Percentiles rank a stretch among this genome's conserved stretches.
Evolutionary conservation across 2,888 invertebrate species (phyloP).

Genomic region (Helicoverpa assulta): DNA sequence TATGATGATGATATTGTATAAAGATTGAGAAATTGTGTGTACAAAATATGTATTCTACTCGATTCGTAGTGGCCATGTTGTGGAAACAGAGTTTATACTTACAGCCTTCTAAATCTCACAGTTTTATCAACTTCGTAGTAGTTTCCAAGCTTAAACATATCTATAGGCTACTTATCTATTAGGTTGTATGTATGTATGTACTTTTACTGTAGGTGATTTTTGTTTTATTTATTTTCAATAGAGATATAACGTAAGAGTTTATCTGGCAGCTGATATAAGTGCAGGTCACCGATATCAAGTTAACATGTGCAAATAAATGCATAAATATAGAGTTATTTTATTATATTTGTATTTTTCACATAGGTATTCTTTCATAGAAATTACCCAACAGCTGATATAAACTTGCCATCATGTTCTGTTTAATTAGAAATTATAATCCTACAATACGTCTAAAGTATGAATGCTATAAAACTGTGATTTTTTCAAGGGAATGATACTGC

Average conservation of each 20-base stretch:
- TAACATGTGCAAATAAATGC: conserved; percentile 20
- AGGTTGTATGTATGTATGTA: conserved; percentile 10
- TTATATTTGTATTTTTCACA: conserved; percentile 3
- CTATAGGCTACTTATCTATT: conserved; percentile 32
- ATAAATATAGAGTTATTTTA: conserved; percentile 14
- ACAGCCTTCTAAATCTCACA: conserved; percentile 55
- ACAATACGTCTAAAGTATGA: background rate
- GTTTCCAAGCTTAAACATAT: conserved; percentile 35
- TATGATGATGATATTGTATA: conserved; percentile 39
- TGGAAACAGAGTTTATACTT: conserved; percentile 18
- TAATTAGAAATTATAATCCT: background rate
- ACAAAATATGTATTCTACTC: conserved; percentile 60
- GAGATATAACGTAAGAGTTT: conserved; percentile 29
- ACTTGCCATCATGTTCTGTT: background rate
- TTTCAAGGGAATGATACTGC: conserved; percentile 32
- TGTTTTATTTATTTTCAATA: conserved; percentile 34
- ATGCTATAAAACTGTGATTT: conserved; percentile 59
- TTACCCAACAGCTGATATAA: background rate
- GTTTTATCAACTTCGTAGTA: conserved; percentile 41
- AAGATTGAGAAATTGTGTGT: conserved; percentile 49
- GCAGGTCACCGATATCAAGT: conserved; percentile 46
- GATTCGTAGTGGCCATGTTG: conserved; percentile 38
- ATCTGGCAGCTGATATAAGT: conserved; percentile 38
- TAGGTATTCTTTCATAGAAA: conserved; percentile 10
- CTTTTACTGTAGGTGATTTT: conserved; percentile 23